Base-by-base conservation (phyloP, 2,888 invertebrate genomes). In the Dexiosoma caninum region DNA sequence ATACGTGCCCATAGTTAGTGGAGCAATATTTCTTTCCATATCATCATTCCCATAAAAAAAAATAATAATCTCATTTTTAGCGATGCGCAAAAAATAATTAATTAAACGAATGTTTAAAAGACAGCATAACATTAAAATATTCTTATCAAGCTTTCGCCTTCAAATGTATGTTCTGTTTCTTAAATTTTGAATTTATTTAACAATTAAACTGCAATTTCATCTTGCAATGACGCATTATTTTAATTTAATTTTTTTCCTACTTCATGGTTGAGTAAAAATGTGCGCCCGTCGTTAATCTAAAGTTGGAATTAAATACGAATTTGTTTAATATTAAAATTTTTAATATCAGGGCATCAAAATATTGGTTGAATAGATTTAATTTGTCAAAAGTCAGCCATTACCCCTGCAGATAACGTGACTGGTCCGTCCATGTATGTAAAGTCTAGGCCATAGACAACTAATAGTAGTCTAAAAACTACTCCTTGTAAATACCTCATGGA, bases 211-310 rank as follows among this genome's bases (percentile, higher is more conserved):
- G 10, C n/a, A n/a, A n/a, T 35, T 32, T 32, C 32, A 32, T 30
- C 6, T 53, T 6, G 12, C 12, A 42, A 23, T 62, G 42, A 51
- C 42, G 60, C 71, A 42, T 53, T 62, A 21, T 49, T 19, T 71
- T 19, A 23, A 37, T 44, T 2, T 9, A 9, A 40, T 7, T 9
- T 27, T 23, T 21, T 23, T 35, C 32, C 35, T 10, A n/a, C 9
- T 30, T 49, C 6, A 70, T 70, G 49, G 49, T 49, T 59, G 70
- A 49, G 27, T 37, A 14, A 12, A 35, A n/a, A 23, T 7, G 37
- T 51, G 21, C 19, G 8, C 14, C 16, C 12, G 23, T 12, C 7
- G 1, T n/a, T 7, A n/a, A 12, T 46, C 21, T 46, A 35, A 2
- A 0, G 1, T 6, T 21, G 27, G 23, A 57, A 57, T 42, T 42